Percentiles rank a stretch among this genome's conserved stretches.
Evolutionary conservation across 2,797 vertebrate genomes (phyloP).

Genomic region (Sebastes itinus): DNA sequence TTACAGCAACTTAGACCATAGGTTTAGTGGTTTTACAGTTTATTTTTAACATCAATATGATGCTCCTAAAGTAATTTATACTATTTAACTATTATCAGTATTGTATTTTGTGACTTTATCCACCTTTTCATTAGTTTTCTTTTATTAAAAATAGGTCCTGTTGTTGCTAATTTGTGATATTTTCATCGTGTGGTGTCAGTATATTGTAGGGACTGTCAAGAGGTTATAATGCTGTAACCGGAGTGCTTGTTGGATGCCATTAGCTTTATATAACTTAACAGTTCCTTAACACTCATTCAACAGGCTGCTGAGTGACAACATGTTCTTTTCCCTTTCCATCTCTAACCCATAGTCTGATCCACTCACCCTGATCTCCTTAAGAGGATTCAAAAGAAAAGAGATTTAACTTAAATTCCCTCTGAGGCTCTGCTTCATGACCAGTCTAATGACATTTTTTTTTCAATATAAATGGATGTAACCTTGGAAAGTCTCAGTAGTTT

Average conservation of each 20-base stretch:
- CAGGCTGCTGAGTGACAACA: background rate
- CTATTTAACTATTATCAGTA: background rate
- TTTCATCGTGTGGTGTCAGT: background rate
- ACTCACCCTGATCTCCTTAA: constrained; percentile 35
- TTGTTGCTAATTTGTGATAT: background rate
- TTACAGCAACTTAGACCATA: background rate
- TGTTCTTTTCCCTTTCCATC: constrained; percentile 17
- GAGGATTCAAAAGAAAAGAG: constrained; percentile 41
- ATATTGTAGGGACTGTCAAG: background rate
- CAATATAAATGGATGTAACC: constrained; percentile 21
- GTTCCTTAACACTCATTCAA: constrained; percentile 12
- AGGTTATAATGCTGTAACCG: background rate
- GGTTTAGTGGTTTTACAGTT: background rate
- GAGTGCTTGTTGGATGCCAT: background rate
- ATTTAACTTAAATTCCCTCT: constrained; percentile 37
- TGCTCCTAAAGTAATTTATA: background rate
- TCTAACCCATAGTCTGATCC: constrained; percentile 29
- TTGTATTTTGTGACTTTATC: background rate
- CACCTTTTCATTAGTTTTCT: background rate
- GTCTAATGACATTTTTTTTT: constrained; percentile 1
- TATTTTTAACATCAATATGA: background rate
- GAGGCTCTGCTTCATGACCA: constrained; percentile 8
- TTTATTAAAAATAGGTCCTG: background rate
- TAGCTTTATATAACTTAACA: background rate
- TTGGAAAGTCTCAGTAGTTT: background rate